Base-by-base conservation (phyloP, 1,140 invertebrate genomes). In the Maconellicoccus hirsutus region DNA sequence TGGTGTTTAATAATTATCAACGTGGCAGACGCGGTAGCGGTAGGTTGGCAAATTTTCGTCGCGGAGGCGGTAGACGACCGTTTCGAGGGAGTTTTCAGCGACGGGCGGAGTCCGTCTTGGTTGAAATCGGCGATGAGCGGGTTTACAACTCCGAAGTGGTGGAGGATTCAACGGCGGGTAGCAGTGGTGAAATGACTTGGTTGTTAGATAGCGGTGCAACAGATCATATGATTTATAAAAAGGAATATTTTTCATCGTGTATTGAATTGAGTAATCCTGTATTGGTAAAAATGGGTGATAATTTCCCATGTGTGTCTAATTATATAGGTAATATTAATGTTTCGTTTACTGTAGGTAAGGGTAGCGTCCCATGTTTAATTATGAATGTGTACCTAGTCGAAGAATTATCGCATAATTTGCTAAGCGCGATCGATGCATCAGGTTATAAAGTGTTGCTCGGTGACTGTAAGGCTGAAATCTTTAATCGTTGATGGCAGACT, bases 121-220 rank as follows among this genome's bases (percentile, higher is more conserved):
- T n/a, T n/a, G n/a, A n/a, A n/a, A n/a, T n/a, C n/a, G n/a, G n/a
- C n/a, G n/a, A n/a, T n/a, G n/a, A n/a, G n/a, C n/a, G n/a, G n/a
- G n/a, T n/a, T n/a, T n/a, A n/a, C n/a, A n/a, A n/a, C n/a, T n/a
- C n/a, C n/a, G n/a, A n/a, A n/a, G n/a, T 61, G 21, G 59, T 19
- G 59, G 59, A 16, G 19, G n/a, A 8, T 19, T 19, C 21, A 7
- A 61, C 59, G 21, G n/a, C n/a, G 59, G 19, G 14, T 7, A 19
- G 21, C 59, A 61, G 21, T 16, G n/a, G 21, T 61, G 7, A 4
- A 19, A 61, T 61, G 4, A 22, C 2, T 22, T 76, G 73, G 70
- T 70, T 76, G 22, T 42, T 77, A 69, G 75, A 77, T 72, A 75
- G 74, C 7, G 75, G 75, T 27, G 73, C 73, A 38, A 76, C 76